Conservation (phyloP, 2,113 vertebrate species). For the Marmota monax region DNA sequence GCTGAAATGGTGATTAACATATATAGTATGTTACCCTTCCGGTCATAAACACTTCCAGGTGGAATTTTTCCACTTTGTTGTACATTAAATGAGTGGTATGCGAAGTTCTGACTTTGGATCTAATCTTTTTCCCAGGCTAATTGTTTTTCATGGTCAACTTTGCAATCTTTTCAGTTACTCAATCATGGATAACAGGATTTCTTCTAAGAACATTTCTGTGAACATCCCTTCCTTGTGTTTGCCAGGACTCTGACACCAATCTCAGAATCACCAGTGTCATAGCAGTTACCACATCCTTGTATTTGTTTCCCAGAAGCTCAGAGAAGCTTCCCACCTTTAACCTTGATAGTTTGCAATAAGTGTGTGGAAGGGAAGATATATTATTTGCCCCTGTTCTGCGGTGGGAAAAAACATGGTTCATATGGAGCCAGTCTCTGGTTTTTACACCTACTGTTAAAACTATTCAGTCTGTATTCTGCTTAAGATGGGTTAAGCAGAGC, state of each 20-base stretch:
- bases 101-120: constrained; percentile 9
- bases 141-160: constrained; percentile 11
- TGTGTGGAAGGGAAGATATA: background rate
- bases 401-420: background rate
- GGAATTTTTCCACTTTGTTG: background rate
- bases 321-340: background rate
- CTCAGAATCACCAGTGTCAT: background rate
- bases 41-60: background rate
- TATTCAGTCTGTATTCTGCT: background rate
- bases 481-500: background rate
- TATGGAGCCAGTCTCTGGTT: background rate
- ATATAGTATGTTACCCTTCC: background rate
- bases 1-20: background rate
- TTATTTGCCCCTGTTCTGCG: background rate
- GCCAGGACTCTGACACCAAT: background rate
- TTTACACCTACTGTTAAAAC: background rate
- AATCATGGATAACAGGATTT: background rate
- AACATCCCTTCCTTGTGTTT: background rate
- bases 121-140: constrained; percentile 23
- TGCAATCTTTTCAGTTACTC: constrained; percentile 12
- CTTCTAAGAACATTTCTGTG: background rate
- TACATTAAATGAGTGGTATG: background rate
- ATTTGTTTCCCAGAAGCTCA: constrained; percentile 7
- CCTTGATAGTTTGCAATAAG: background rate
- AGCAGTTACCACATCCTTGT: background rate